Base-by-base conservation (phyloP, 2,888 invertebrate species). In the Caenorhabditis auriculariae region DNA sequence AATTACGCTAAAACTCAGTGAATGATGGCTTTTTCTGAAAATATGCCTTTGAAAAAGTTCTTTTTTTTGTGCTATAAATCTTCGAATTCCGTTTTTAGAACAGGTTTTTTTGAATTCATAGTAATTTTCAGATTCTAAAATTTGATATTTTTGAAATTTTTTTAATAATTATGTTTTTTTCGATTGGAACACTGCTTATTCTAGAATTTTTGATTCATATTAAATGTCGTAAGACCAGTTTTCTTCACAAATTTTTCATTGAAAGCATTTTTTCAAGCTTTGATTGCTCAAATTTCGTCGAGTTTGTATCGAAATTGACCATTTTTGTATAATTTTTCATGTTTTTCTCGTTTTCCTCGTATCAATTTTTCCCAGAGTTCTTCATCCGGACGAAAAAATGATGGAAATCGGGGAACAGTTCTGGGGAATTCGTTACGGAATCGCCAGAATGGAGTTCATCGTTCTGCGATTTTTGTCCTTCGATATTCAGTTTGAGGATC, bases 391-490 rank as follows among this genome's bases (percentile, higher is more conserved):
- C 12, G 24, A 37, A 29, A 32, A 48, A 19, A 17, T 23, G 17
- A 17, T 54, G 23, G 28, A 39, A n/a, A 32, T 45, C 7, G 52
- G 47, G 26, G 17, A 26, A 15, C 43, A 27, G 1, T 38, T 41
- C 15, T 41, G 43, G 44, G 49, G 54, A 15, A 42, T 54, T 28
- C 39, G 54, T 2, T n/a, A 27, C 26, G 49, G 45, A 4, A 27
- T 60, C 17, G 51, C 49, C 7, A 26, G 35, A 28, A 21, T 60
- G 12, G 60, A 60, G 29, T 60, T 60, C 37, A 41, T 60, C 3
- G 26, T 60, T n/a, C 43, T 56, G 15, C 26, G 60, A 19, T 29
- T 56, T 37, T 24, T 60, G 7, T 28, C 42, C 12, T 60, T 44
- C 37, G 42, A 51, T n/a, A 19, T 54, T 2, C 38, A 46, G 9